phyloP scores from a whole-genome alignment of 2,797 vertebrate species.

The Bradypodion pumilum region DNA sequence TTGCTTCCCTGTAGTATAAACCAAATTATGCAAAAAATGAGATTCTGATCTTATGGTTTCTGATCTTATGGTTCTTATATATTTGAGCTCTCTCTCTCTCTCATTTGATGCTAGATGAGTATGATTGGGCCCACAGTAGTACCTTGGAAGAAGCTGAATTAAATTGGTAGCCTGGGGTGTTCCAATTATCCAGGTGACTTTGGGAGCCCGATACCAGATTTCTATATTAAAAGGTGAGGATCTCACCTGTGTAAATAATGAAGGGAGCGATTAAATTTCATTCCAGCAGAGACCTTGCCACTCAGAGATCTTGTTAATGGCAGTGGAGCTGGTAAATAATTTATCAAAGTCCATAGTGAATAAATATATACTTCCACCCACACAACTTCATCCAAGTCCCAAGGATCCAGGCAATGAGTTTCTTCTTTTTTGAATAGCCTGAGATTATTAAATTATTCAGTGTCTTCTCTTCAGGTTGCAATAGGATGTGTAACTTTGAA shows the following conservation, averaged over 20 bases:
- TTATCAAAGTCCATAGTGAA: conserved; percentile 77
- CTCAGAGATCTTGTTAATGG: conserved; percentile 69
- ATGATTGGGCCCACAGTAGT: conserved; percentile 1
- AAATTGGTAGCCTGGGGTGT: conserved; percentile 48
- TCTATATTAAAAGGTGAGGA: conserved; percentile 64
- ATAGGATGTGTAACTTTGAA: conserved; percentile 70
- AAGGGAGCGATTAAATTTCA: conserved; percentile 71
- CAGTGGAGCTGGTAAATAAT: conserved; percentile 74
- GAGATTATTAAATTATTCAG: conserved; percentile 77
- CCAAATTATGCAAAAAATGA: conserved; percentile 1
- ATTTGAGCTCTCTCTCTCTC: conserved; percentile 4
- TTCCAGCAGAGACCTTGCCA: conserved; percentile 70
- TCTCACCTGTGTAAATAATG: conserved; percentile 57
- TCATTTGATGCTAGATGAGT: not conserved
- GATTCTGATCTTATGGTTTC: not conserved
- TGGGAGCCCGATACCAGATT: conserved; percentile 54
- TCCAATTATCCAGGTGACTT: conserved; percentile 59
- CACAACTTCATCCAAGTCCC: conserved; percentile 71
- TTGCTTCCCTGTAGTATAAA: conserved; percentile 33
- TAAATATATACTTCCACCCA: conserved; percentile 69
- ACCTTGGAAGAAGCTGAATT: conserved; percentile 32
- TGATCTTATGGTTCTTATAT: conserved; percentile 9
- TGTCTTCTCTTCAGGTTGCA: conserved; percentile 66
- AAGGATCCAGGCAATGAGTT: conserved; percentile 72
- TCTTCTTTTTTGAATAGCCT: conserved; percentile 72